Conservation (phyloP, 2,113 vertebrate genomes). For the Tetrax tetrax region DNA sequence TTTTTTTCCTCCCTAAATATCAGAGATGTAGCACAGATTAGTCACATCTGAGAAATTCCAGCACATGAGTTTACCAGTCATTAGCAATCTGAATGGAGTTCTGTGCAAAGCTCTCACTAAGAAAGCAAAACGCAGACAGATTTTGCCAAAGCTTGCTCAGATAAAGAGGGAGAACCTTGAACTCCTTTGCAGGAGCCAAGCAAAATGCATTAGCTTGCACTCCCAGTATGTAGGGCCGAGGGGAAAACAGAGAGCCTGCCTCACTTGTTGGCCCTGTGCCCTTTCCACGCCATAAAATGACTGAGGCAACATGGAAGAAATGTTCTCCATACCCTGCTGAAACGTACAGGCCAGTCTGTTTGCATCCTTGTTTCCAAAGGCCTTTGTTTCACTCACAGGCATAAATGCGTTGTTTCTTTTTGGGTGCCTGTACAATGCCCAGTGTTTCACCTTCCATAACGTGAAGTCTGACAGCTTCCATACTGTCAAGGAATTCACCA, state of each 20-base stretch:
- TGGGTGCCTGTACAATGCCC: not conserved
- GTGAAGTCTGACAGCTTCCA: not conserved
- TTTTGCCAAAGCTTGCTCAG: constrained; percentile 24
- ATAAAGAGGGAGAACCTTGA: constrained; percentile 19
- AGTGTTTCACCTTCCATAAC: not conserved
- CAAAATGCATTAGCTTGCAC: constrained; percentile 35
- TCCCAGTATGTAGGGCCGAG: not conserved
- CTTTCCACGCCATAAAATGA: constrained; percentile 12
- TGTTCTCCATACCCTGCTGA: not conserved
- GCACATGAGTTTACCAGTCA: not conserved
- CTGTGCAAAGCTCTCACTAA: not conserved
- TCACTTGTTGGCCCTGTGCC: not conserved
- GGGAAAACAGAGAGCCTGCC: not conserved
- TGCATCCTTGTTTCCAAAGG: not conserved
- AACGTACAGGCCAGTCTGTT: not conserved
- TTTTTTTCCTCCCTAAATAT: not conserved
- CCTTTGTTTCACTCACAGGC: not conserved
- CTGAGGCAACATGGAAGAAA: constrained; percentile 1
- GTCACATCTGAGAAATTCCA: not conserved
- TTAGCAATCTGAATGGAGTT: not conserved
- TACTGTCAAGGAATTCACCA: not conserved
- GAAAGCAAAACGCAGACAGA: not conserved
- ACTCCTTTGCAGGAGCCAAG: constrained; percentile 27
- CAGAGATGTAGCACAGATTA: not conserved
- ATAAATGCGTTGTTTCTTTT: not conserved